These are phyloP conservation scores for Notechis scutatus DNA, from an alignment of 2,113 vertebrate species.

Conservation along the genomic window DNA sequence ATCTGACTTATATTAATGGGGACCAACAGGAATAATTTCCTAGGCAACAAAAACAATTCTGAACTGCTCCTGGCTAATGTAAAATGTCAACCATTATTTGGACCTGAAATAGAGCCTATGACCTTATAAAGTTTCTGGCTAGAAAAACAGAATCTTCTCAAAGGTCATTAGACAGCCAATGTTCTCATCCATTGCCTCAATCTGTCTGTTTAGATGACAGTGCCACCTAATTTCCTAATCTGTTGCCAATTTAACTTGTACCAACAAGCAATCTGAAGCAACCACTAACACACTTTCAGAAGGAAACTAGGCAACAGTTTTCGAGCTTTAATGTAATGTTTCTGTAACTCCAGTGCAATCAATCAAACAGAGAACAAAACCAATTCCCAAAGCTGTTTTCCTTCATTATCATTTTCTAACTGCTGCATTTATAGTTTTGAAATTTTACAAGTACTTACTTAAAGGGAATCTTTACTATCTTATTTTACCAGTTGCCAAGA, in stretches of 20 bases:
- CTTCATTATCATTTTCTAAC: not conserved
- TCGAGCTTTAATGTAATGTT: not conserved
- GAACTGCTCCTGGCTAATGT: slow-evolving; percentile 47
- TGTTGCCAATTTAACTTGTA: slow-evolving; percentile 5
- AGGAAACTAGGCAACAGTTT: not conserved
- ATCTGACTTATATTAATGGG: slow-evolving; percentile 44
- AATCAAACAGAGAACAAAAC: not conserved
- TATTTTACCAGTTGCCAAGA: not conserved
- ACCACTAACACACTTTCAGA: slow-evolving; percentile 7
- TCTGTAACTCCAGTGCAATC: not conserved
- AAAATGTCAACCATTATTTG: slow-evolving; percentile 58
- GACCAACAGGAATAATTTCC: slow-evolving; percentile 51
- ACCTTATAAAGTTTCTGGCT: slow-evolving; percentile 51
- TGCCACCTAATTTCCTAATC: slow-evolving; percentile 22
- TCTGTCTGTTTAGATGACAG: slow-evolving; percentile 31
- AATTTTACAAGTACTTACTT: not conserved
- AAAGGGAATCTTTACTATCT: not conserved
- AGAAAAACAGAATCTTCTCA: slow-evolving; percentile 38
- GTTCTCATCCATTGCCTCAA: slow-evolving; percentile 30
- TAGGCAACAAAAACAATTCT: slow-evolving; percentile 36
- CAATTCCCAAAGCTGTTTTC: not conserved
- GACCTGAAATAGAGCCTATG: slow-evolving; percentile 44
- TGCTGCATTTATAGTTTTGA: not conserved
- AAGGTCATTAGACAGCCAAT: slow-evolving; percentile 46
- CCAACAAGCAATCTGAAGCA: slow-evolving; percentile 19